phyloP scores from a whole-genome alignment of 2,797 vertebrate genomes.

The Mormyrops boulengeri region DNA sequence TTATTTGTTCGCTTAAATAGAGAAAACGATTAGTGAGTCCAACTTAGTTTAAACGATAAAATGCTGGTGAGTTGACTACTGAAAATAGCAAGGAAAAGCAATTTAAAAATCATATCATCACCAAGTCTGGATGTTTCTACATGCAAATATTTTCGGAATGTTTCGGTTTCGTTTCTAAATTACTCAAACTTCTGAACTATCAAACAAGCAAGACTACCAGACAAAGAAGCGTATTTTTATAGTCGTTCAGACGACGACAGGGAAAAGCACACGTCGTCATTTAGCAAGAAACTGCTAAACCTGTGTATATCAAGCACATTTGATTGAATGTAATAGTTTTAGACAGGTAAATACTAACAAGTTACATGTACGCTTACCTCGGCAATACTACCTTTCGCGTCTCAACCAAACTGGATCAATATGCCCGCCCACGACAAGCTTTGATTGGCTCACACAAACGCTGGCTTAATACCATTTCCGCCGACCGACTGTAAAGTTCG shows the following conservation, averaged over 20 bases:
- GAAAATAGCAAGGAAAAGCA: background rate
- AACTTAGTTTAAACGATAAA: background rate
- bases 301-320: background rate
- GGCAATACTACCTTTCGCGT: background rate
- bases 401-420: slow-evolving; percentile 19
- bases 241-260: background rate
- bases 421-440: background rate
- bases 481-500: background rate
- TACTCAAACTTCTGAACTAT: background rate
- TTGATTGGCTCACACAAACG: slow-evolving; percentile 30
- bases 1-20: background rate
- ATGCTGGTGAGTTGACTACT: background rate
- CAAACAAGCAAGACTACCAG: background rate
- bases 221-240: slow-evolving; percentile 21
- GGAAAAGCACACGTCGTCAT: background rate
- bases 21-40: background rate
- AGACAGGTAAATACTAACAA: background rate
- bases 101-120: background rate
- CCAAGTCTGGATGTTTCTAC: background rate
- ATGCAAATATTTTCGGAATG: background rate
- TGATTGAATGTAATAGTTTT: background rate
- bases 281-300: background rate
- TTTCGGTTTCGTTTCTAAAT: background rate
- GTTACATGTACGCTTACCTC: background rate
- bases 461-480: slow-evolving; percentile 36